Conservation (phyloP, 2,888 invertebrate genomes). For the Drosophila maculinotata region DNA sequence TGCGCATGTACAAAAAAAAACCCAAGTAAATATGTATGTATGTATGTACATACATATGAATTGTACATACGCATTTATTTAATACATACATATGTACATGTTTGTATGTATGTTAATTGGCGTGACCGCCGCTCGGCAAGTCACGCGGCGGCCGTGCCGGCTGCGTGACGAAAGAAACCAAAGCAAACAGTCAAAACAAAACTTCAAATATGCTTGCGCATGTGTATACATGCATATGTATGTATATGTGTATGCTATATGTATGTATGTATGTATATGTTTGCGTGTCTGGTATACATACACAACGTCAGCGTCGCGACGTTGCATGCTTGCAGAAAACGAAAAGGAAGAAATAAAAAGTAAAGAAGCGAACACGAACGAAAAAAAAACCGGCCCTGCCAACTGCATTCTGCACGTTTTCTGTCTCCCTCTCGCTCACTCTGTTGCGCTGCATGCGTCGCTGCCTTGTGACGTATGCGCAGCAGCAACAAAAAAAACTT, state of each 20-base stretch:
- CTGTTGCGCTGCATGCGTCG: constrained; percentile 49
- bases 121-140: constrained; percentile 58
- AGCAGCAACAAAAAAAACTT: constrained; percentile 60
- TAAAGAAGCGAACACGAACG: constrained; percentile 16
- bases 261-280: neutral
- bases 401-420: constrained; percentile 62
- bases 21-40: constrained; percentile 11
- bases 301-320: constrained; percentile 43
- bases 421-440: constrained; percentile 23
- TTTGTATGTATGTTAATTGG: constrained; percentile 58
- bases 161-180: constrained; percentile 57
- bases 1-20: constrained; percentile 30
- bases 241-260: constrained; percentile 10
- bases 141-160: constrained; percentile 64
- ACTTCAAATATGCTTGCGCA: constrained; percentile 45
- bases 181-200: constrained; percentile 76
- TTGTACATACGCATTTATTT: neutral
- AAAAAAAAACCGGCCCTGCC: constrained; percentile 48
- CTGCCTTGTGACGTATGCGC: constrained; percentile 74
- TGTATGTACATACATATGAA: neutral
- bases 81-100: constrained; percentile 1
- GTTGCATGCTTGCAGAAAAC: constrained; percentile 72
- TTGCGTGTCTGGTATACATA: constrained; percentile 57
- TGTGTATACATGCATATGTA: constrained; percentile 13
- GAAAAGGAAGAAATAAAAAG: constrained; percentile 48